Conservation (phyloP, 2,888 invertebrate species). For the Laspeyria flexula region DNA sequence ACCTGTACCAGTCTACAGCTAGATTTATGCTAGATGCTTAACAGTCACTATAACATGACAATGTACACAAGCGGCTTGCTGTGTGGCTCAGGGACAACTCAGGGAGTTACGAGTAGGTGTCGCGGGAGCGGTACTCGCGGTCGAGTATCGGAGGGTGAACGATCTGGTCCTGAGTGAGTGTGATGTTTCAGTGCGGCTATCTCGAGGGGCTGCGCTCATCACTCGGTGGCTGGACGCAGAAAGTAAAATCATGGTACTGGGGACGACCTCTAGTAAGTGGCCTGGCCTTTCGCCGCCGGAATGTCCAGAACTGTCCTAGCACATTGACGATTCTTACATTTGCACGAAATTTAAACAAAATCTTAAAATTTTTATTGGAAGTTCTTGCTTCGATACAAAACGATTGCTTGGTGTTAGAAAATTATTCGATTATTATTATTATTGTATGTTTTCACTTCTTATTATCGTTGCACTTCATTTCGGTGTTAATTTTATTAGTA, state of each 20-base stretch:
- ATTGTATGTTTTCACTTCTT: constrained; percentile 76
- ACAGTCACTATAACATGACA: constrained; percentile 62
- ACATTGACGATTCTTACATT: constrained; percentile 80
- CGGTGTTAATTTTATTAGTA: constrained; percentile 70
- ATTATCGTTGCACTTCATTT: constrained; percentile 80
- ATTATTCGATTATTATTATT: constrained; percentile 64
- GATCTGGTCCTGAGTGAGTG: constrained; percentile 82
- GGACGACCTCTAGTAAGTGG: constrained; percentile 98
- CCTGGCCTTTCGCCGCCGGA: constrained; percentile 77
- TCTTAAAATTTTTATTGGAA: constrained; percentile 66
- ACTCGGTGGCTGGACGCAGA: constrained; percentile 98
- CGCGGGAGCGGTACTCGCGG: constrained; percentile 2
- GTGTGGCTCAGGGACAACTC: constrained; percentile 28
- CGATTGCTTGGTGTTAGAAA: constrained; percentile 81
- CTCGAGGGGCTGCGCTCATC: constrained; percentile 97
- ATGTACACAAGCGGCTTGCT: constrained; percentile 53
- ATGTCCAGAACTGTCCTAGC: constrained; percentile 80
- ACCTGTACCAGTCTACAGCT: constrained; percentile 49
- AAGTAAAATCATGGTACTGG: constrained; percentile 99
- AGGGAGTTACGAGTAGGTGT: constrained; percentile 41
- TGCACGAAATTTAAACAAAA: constrained; percentile 75
- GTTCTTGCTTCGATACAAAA: constrained; percentile 77
- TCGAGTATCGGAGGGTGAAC: constrained; percentile 53
- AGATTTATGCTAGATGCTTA: constrained; percentile 66
- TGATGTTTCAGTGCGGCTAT: constrained; percentile 94